Conservation (phyloP, 2,888 invertebrate species). For the Creontiades dilutus region DNA sequence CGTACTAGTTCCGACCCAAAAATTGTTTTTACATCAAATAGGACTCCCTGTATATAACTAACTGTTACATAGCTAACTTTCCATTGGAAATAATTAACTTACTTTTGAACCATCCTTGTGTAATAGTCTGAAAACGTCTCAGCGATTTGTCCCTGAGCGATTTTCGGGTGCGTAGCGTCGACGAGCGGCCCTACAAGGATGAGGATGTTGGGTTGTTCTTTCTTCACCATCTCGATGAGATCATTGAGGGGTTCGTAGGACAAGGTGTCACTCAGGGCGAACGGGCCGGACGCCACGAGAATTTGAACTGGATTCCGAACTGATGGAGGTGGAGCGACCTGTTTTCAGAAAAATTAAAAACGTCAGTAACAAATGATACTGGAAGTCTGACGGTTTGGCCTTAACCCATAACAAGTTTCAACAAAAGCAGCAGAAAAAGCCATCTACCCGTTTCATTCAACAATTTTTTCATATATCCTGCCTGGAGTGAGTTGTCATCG, state of each 20-base stretch:
- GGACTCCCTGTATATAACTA: no score
- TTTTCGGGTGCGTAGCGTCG: slow-evolving; percentile 84
- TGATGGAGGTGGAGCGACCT: slow-evolving; percentile 62
- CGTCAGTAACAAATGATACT: no score
- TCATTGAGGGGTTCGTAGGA: slow-evolving; percentile 90
- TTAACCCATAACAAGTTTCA: no score
- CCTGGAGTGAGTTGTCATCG: no score
- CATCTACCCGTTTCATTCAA: no score
- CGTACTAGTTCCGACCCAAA: no score
- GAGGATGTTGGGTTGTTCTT: slow-evolving; percentile 87
- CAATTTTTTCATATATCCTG: no score
- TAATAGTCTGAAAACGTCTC: slow-evolving; percentile 88
- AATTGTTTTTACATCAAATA: no score
- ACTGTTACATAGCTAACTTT: no score
- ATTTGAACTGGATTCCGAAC: slow-evolving; percentile 80
- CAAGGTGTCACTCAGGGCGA: slow-evolving; percentile 87
- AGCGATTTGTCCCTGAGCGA: slow-evolving; percentile 81
- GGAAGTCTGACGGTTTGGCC: no score
- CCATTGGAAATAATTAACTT: background rate
- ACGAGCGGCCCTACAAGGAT: slow-evolving; percentile 92
- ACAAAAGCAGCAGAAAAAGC: no score
- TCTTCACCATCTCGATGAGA: slow-evolving; percentile 84
- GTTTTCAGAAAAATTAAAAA: background rate
- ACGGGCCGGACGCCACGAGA: slow-evolving; percentile 91
- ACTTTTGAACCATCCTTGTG: slow-evolving; percentile 79